Conservation (phyloP, 2,888 invertebrate genomes). For the Onthophagus sagittarius region DNA sequence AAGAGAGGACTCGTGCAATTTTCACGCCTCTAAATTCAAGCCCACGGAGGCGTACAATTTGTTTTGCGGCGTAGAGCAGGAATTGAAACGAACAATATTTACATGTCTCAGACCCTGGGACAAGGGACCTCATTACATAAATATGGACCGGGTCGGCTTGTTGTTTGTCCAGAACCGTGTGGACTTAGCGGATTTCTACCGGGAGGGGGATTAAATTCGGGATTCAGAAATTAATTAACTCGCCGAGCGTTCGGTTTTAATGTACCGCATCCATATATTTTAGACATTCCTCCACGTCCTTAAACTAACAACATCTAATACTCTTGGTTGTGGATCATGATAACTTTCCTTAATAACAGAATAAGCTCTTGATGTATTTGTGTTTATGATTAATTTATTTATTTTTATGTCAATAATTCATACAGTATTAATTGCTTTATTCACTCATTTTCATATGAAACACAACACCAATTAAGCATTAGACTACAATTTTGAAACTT, state of each 20-base stretch:
- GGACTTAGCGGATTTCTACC: not conserved
- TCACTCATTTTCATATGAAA: too few species aligned
- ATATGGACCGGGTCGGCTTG: not conserved
- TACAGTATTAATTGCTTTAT: too few species aligned
- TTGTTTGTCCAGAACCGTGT: not conserved
- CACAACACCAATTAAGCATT: too few species aligned
- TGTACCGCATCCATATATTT: not conserved
- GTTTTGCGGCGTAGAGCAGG: not conserved
- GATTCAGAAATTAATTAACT: not conserved
- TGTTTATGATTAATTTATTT: too few species aligned
- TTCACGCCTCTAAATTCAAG: not conserved
- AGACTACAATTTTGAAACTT: too few species aligned
- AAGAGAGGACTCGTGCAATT: not conserved
- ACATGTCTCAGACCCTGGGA: not conserved
- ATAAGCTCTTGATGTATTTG: not conserved
- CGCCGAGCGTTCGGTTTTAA: not conserved
- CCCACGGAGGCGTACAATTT: not conserved
- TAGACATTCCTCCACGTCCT: not conserved
- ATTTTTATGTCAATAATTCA: too few species aligned
- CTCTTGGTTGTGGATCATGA: not conserved
- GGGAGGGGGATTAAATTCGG: not conserved
- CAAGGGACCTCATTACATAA: not conserved
- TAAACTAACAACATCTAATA: not conserved
- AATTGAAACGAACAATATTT: not conserved
- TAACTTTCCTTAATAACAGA: not conserved